phyloP scores from a whole-genome alignment of 2,888 invertebrate genomes.

The Sussaba pulchella region DNA sequence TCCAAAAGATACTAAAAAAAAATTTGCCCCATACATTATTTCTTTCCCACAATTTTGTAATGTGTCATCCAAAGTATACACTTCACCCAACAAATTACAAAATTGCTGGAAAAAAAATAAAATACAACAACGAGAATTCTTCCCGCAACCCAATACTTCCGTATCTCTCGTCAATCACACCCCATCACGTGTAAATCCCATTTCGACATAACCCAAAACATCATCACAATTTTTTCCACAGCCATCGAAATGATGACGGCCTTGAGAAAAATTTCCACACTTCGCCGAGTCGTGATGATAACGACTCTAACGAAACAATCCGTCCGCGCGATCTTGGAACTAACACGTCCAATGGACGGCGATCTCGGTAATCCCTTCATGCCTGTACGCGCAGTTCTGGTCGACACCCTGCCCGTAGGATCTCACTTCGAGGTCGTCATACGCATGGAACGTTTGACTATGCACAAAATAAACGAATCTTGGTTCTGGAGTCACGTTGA shows the following conservation, averaged over 20 bases:
- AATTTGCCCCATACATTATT: too few relatives aligned
- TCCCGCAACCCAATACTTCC: too few relatives aligned
- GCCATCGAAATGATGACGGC: constrained; percentile 81
- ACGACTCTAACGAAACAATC: constrained; percentile 82
- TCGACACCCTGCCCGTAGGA: constrained; percentile 81
- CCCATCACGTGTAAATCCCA: too few relatives aligned
- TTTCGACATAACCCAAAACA: too few relatives aligned
- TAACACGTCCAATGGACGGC: constrained; percentile 78
- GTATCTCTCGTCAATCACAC: too few relatives aligned
- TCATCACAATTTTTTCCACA: too few relatives aligned
- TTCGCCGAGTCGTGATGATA: constrained; percentile 80
- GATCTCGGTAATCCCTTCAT: constrained; percentile 80
- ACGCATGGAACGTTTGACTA: constrained; percentile 79
- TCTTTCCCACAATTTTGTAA: too few relatives aligned
- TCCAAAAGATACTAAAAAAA: too few relatives aligned
- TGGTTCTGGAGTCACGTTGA: constrained; percentile 65
- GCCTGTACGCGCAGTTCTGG: constrained; percentile 79
- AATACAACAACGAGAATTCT: too few relatives aligned
- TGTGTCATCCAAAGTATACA: too few relatives aligned
- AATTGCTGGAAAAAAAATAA: too few relatives aligned
- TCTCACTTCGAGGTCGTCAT: constrained; percentile 81
- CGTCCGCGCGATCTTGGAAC: constrained; percentile 81
- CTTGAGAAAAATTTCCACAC: constrained; percentile 77
- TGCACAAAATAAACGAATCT: constrained; percentile 73
- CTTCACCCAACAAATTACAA: too few relatives aligned